Evolutionary conservation across 2,113 vertebrate genomes (phyloP).

Genomic region (Desmodus rotundus): DNA sequence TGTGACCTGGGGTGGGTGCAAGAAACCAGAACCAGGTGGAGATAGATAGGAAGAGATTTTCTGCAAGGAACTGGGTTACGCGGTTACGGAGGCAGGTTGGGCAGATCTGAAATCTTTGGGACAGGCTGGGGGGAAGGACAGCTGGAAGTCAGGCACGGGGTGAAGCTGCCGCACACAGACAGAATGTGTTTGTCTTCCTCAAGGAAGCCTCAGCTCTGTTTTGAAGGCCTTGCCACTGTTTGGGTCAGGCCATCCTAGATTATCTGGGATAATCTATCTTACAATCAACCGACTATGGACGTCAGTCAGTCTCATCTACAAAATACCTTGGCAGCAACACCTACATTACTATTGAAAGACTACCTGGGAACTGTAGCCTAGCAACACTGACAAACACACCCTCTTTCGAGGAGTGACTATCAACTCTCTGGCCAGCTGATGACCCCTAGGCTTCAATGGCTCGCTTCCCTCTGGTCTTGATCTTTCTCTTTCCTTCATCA

Average conservation of each 20-base stretch:
- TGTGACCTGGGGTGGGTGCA: too few relatives aligned
- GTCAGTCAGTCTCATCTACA: not conserved
- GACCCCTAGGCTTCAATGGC: not conserved
- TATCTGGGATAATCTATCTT: not conserved
- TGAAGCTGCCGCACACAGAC: accelerated
- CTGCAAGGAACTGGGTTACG: not conserved
- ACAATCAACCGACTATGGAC: not conserved
- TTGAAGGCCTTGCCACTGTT: not conserved
- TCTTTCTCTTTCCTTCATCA: not conserved
- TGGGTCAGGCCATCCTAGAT: not conserved
- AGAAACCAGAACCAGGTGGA: not conserved
- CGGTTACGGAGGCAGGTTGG: accelerated
- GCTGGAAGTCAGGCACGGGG: accelerated
- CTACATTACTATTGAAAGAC: not conserved
- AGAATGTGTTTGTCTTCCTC: not conserved
- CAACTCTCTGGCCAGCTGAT: not conserved
- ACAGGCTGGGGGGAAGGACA: not conserved
- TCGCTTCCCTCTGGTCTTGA: not conserved
- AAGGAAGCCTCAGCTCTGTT: not conserved
- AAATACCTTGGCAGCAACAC: not conserved
- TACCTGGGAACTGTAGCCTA: not conserved
- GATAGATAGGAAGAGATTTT: not conserved
- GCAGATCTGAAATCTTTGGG: not conserved
- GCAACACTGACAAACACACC: accelerated
- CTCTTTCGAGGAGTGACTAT: not conserved